phyloP scores from a whole-genome alignment of 2,797 vertebrate genomes.

The Anisognathus igniventris region DNA sequence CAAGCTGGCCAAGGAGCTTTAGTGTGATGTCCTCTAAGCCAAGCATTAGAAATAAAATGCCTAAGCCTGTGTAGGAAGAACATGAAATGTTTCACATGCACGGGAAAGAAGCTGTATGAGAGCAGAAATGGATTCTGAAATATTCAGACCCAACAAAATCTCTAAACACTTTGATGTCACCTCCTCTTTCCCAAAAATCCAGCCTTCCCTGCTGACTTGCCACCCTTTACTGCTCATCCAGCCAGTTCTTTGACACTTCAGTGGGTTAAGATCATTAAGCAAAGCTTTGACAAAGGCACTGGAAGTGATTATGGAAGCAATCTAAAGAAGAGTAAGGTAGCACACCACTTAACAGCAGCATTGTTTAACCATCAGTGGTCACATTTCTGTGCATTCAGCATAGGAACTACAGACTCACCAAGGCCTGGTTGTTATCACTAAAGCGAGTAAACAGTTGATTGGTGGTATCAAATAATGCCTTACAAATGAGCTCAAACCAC shows the following conservation, averaged over 20 bases:
- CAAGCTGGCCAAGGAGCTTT: background rate
- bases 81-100: background rate
- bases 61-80: background rate
- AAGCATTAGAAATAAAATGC: background rate
- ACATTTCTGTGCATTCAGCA: background rate
- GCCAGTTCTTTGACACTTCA: background rate
- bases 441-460: constrained; percentile 95
- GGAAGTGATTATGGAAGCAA: background rate
- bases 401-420: constrained; percentile 77
- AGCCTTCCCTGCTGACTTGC: background rate
- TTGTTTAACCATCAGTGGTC: background rate
- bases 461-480: constrained; percentile 93
- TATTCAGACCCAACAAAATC: background rate
- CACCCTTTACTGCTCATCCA: background rate
- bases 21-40: background rate
- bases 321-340: background rate
- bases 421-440: constrained; percentile 95
- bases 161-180: background rate
- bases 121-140: background rate
- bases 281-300: background rate
- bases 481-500: constrained; percentile 97
- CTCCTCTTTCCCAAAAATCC: background rate
- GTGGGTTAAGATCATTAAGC: background rate
- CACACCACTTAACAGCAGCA: background rate
- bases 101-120: background rate